Evolutionary conservation across 2,797 vertebrate species (phyloP).

Genomic region (Phrynocephalus guinanensis): DNA sequence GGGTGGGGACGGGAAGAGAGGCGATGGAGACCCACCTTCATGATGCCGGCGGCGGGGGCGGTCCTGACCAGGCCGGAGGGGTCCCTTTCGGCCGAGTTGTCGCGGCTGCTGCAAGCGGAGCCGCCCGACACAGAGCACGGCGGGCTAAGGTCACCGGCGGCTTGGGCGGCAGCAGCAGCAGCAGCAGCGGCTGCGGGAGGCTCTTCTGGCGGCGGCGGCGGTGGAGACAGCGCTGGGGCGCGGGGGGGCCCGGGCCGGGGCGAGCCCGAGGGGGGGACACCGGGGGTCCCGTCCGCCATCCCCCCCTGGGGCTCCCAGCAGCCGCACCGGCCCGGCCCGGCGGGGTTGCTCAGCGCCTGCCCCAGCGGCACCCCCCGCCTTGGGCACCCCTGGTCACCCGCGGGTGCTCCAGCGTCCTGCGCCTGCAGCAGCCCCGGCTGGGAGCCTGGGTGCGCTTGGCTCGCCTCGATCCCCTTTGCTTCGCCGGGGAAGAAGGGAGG

Average conservation of each 20-base stretch:
- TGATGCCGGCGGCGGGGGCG: constrained; percentile 68
- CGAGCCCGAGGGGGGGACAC: constrained; percentile 34
- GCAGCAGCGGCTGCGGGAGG: not conserved
- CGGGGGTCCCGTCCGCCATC: constrained; percentile 64
- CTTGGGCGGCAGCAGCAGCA: not conserved
- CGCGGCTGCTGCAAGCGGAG: constrained; percentile 72
- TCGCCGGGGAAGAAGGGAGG: not conserved
- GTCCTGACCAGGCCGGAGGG: constrained; percentile 46
- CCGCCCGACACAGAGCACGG: constrained; percentile 49
- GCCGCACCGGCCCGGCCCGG: constrained; percentile 52
- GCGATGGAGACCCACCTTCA: constrained; percentile 69
- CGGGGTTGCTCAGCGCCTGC: constrained; percentile 45
- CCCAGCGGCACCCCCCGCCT: constrained; percentile 19
- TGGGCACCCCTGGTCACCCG: not conserved
- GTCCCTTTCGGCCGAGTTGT: constrained; percentile 70
- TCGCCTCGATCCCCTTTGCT: not conserved
- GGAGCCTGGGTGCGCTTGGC: not conserved
- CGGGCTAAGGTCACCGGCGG: not conserved
- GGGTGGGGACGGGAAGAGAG: not conserved
- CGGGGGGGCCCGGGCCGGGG: constrained; percentile 43
- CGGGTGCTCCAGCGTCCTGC: not conserved
- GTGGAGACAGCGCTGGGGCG: not conserved
- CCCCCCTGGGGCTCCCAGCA: constrained; percentile 54
- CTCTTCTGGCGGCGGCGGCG: not conserved
- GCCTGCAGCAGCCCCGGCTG: constrained; percentile 11